phyloP scores from a whole-genome alignment of 2,797 vertebrate genomes.

The Anabas testudineus region DNA sequence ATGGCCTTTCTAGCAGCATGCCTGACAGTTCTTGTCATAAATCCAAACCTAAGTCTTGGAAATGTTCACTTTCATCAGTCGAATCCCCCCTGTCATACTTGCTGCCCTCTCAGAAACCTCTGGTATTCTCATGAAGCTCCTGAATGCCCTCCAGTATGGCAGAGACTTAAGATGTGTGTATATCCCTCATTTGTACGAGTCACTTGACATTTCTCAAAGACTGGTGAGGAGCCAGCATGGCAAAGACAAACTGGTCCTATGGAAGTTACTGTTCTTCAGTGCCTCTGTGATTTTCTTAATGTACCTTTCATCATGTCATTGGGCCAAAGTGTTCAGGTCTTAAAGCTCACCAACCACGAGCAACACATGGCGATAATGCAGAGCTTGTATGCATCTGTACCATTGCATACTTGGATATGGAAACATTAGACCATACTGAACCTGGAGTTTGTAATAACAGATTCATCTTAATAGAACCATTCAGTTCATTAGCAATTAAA shows the following conservation, averaged over 20 bases:
- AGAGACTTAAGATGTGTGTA: conserved; percentile 42
- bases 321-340: conserved; percentile 22
- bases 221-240: conserved; percentile 58
- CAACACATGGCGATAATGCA: neutral
- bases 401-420: neutral
- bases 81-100: conserved; percentile 30
- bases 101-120: conserved; percentile 67
- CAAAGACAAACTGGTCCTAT: conserved; percentile 60
- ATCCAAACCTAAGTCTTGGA: conserved; percentile 25
- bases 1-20: conserved; percentile 28
- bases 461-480: no score
- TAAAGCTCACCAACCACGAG: neutral
- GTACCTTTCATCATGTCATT: conserved; percentile 23
- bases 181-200: conserved; percentile 69
- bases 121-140: conserved; percentile 62
- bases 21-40: conserved; percentile 52
- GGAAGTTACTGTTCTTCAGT: conserved; percentile 37
- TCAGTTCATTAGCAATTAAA: neutral
- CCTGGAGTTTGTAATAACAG: no score
- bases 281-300: conserved; percentile 32
- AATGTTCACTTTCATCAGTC: conserved; percentile 32
- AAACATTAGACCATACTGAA: neutral
- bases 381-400: neutral
- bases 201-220: conserved; percentile 80
- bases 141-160: conserved; percentile 48